Percentiles rank a stretch among this genome's conserved stretches.
Conservation (phyloP, 2,888 invertebrate species). For the Eutolmus rufibarbis region DNA sequence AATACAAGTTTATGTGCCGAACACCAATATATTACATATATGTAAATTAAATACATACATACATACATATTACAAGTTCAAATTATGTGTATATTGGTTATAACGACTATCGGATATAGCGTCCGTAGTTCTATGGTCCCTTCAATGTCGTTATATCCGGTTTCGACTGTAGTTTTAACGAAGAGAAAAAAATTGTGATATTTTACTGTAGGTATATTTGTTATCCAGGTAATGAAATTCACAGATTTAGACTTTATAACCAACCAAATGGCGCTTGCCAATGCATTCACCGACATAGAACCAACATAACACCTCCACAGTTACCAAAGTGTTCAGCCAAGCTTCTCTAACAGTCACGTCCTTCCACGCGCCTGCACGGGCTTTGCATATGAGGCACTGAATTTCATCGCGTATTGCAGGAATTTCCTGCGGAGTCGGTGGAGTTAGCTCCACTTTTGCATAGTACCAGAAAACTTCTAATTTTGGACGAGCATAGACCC, state of each 20-base stretch:
- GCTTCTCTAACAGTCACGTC: conserved; percentile 86
- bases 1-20: too few relatives aligned
- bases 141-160: too few relatives aligned
- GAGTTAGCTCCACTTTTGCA: conserved; percentile 92
- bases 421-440: conserved; percentile 87
- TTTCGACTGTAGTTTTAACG: too few relatives aligned
- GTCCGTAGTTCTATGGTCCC: too few relatives aligned
- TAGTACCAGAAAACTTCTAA: conserved; percentile 82
- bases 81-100: too few relatives aligned
- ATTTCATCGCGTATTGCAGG: conserved; percentile 83
- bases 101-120: too few relatives aligned
- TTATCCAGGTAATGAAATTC: not conserved
- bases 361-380: conserved; percentile 81
- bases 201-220: not conserved
- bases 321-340: conserved; percentile 88
- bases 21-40: too few relatives aligned
- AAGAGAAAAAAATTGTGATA: not conserved
- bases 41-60: too few relatives aligned
- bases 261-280: conserved; percentile 89
- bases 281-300: conserved; percentile 97
- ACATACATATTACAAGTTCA: too few relatives aligned
- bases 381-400: conserved; percentile 73
- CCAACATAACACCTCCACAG: conserved; percentile 90
- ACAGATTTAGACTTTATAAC: conserved; percentile 75
- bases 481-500: conserved; percentile 72